Evolutionary conservation across 2,888 invertebrate genomes (phyloP), one percentile per base, ranked within the genome.

Genomic region (Achlya flavicornis): DNA sequence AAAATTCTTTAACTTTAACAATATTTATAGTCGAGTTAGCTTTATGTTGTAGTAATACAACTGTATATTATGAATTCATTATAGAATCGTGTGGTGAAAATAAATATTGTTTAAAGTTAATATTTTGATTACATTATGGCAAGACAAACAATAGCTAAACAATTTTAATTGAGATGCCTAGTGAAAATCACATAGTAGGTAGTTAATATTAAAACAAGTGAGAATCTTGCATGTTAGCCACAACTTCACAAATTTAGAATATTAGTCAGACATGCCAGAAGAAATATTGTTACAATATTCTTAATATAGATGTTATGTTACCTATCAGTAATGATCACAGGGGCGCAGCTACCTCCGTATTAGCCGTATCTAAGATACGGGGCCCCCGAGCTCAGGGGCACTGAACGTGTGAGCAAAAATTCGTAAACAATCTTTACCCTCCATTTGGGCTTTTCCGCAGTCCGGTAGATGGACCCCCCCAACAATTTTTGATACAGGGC

Each of bases 61-160:
- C 41, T 12, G 41, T 41, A 41, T 41, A 41, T 12, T 41, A 12
- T 41, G 12, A 41, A 41, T 41, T 41, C 41, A 41, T 41, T 48
- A 46, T 16, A 53, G 53, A 53, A 19, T 19, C 7, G n/a, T 53
- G 53, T 53, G 8, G n/a, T 53, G 46, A 14, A 46, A n/a, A 46
- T 53, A 53, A 53, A 53, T 19, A 19, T 53, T 53, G 53, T 19
- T 53, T 53, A 14, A 46, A 46, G 46, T 46, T 16, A 8, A 53
- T 53, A 53, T 53, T 19, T 8, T 10, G 53, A 53, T 53, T 19
- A 53, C 19, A 38, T 41, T 26, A 41, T 41, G 60, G 60, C 60
- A 60, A 60, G 60, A 60, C 60, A 41, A 60, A 41, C 26, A 38
- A 38, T 59, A 16, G 16, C 3, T 16, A 59, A n/a, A 38, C 38